phyloP scores from a whole-genome alignment of 2,113 vertebrate genomes.

The Rhea americana region DNA sequence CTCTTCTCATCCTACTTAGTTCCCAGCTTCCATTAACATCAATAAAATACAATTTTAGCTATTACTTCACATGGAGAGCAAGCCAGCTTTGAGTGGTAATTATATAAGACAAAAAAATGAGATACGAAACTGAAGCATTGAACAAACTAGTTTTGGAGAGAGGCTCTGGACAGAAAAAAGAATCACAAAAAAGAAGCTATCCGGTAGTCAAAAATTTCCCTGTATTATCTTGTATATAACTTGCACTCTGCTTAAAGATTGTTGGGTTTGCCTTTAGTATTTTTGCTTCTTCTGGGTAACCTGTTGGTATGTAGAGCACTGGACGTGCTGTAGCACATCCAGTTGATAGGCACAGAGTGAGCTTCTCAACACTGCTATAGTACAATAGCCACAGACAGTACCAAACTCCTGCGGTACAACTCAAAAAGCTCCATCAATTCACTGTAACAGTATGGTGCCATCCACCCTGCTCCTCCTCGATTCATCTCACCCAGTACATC shows the following conservation, averaged over 20 bases:
- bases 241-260: not conserved
- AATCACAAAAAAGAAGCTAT: not conserved
- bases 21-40: slow-evolving; percentile 37
- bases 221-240: not conserved
- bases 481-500: not conserved
- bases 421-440: not conserved
- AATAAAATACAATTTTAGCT: slow-evolving; percentile 51
- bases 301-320: not conserved
- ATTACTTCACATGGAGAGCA: slow-evolving; percentile 22
- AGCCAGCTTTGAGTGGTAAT: not conserved
- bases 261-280: not conserved
- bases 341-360: not conserved
- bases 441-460: not conserved
- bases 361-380: not conserved
- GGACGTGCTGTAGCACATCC: not conserved
- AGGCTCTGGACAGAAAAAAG: not conserved
- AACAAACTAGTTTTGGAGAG: not conserved
- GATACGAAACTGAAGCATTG: slow-evolving; percentile 9
- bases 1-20: slow-evolving; percentile 33
- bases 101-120: not conserved
- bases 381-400: not conserved
- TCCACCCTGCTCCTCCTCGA: no score
- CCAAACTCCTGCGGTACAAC: not conserved
- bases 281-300: not conserved
- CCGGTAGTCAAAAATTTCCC: not conserved